Percentiles rank a stretch among this genome's conserved stretches.
Evolutionary conservation across 2,888 invertebrate species (phyloP).

Genomic region (Drosophila anomalipes): DNA sequence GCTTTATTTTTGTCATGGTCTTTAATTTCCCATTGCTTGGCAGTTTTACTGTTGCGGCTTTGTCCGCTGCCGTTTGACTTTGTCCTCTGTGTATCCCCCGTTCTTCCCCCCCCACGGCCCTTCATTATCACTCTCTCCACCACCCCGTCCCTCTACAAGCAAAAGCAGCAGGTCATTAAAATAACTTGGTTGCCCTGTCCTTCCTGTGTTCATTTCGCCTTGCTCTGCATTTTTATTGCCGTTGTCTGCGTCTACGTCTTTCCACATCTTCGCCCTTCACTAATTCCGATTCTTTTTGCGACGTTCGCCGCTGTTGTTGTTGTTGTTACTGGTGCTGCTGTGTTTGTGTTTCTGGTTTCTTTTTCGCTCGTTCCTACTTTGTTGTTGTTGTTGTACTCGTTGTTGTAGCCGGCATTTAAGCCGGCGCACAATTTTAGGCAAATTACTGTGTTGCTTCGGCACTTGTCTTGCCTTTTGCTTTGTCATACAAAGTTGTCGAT

Average conservation of each 20-base stretch:
- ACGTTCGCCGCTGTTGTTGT: constrained; percentile 7
- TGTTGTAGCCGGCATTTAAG: constrained; percentile 63
- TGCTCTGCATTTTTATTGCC: constrained; percentile 70
- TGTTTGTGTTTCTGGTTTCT: constrained; percentile 35
- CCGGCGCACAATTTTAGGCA: constrained; percentile 64
- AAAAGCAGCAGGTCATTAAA: constrained; percentile 74
- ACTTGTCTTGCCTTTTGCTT: constrained; percentile 59
- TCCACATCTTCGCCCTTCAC: constrained; percentile 55
- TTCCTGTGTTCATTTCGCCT: constrained; percentile 65
- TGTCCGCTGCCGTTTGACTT: constrained; percentile 47
- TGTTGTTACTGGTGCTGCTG: constrained; percentile 18
- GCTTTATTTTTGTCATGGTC: constrained; percentile 53
- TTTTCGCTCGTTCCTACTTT: constrained; percentile 17
- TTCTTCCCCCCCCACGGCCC: background rate
- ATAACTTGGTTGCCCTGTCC: constrained; percentile 77
- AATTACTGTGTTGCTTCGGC: constrained; percentile 60
- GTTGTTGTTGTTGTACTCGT: constrained; percentile 23
- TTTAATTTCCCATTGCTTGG: constrained; percentile 58
- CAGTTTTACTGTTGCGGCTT: constrained; percentile 64
- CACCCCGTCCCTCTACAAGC: background rate
- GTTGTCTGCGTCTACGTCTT: constrained; percentile 48
- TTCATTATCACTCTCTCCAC: background rate
- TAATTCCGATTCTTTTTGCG: constrained; percentile 41
- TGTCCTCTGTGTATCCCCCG: constrained; percentile 16
- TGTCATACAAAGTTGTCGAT: constrained; percentile 58